phyloP scores from a whole-genome alignment of 2,797 vertebrate species.

The Prunella strophiata region DNA sequence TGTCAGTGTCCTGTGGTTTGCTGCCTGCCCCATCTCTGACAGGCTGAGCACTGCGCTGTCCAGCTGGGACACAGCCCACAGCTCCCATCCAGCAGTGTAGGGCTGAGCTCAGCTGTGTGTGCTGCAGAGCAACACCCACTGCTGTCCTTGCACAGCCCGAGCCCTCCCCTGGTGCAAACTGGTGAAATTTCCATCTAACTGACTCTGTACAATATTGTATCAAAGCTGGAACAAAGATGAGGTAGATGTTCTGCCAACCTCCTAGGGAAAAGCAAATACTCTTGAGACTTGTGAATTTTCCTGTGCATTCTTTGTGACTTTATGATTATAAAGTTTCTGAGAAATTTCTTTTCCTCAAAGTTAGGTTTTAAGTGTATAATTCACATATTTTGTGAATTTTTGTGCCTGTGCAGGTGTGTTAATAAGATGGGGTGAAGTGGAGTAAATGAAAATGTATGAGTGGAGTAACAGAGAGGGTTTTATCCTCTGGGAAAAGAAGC shows the following conservation, averaged over 20 bases:
- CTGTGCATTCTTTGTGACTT: neutral
- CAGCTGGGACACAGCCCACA: neutral
- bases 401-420: neutral
- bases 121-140: neutral
- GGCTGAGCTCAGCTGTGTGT: fast-evolving
- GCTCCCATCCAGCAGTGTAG: neutral
- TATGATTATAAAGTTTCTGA: neutral
- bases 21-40: fast-evolving
- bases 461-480: neutral
- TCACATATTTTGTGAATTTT: neutral
- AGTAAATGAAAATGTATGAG: neutral
- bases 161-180: neutral
- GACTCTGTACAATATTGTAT: neutral
- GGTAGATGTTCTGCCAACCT: neutral
- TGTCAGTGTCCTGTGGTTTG: neutral
- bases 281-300: neutral
- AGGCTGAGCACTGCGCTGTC: neutral
- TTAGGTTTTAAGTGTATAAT: neutral
- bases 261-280: neutral
- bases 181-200: neutral
- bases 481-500: neutral
- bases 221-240: neutral
- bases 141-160: neutral
- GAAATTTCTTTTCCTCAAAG: neutral
- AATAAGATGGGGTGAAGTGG: neutral